phyloP scores from a whole-genome alignment of 2,797 vertebrate genomes.

The Enteromius paludinosus region DNA sequence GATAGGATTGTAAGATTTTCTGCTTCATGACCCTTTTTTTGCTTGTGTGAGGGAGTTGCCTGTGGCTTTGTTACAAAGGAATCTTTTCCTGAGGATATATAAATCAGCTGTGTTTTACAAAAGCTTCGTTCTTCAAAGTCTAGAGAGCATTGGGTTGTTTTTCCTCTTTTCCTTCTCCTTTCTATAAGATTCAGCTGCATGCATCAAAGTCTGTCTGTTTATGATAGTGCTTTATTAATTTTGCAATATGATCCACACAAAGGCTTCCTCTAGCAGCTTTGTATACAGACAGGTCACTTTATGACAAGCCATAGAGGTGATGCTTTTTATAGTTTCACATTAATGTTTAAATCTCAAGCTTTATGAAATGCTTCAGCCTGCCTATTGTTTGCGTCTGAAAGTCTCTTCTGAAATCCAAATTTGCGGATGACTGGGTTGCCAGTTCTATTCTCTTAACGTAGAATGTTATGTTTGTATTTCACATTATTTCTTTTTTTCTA shows the following conservation, averaged over 20 bases:
- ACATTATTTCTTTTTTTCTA: neutral
- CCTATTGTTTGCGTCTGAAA: neutral
- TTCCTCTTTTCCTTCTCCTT: constrained; percentile 4
- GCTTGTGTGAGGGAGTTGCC: constrained; percentile 45
- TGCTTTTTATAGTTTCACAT: constrained; percentile 22
- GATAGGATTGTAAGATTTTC: constrained; percentile 19
- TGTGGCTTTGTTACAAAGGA: constrained; percentile 51
- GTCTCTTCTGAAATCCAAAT: neutral
- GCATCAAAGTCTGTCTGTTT: constrained; percentile 27
- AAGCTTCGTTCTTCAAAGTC: constrained; percentile 51
- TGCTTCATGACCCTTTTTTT: constrained; percentile 32
- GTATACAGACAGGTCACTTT: constrained; percentile 15
- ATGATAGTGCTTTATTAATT: neutral
- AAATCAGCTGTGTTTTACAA: constrained; percentile 56
- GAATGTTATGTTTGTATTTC: neutral
- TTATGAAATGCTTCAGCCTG: neutral
- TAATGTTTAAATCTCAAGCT: constrained; percentile 11
- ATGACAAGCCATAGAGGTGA: neutral
- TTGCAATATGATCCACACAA: constrained; percentile 25
- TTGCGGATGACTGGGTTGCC: neutral
- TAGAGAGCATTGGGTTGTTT: constrained; percentile 20
- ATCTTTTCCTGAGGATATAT: constrained; percentile 50
- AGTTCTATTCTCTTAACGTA: neutral
- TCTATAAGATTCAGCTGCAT: constrained; percentile 27
- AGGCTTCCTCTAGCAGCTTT: neutral